Base-by-base conservation (phyloP, 2,797 vertebrate genomes). In the Girardinus metallicus region DNA sequence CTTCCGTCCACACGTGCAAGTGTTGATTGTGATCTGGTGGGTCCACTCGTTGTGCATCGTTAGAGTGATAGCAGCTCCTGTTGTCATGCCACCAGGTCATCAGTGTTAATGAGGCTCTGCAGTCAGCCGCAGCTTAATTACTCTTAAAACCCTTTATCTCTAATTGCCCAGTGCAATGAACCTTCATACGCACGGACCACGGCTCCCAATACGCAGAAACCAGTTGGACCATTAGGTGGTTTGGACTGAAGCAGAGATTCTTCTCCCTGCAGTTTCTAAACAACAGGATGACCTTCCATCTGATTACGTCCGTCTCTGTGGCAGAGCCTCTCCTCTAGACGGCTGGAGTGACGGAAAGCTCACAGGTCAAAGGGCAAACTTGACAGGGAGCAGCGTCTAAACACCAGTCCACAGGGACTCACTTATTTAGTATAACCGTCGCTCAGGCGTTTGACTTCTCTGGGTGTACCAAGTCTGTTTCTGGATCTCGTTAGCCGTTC, bases 341-440 rank as follows among this genome's bases (percentile, higher is more conserved):
- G 84, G 80, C 89, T 82, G 89, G 80, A 89, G 85, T 93, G 93
- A 94, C 87, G 86, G 91, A 94, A 87, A 83, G 92, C 89, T 86
- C 78, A 84, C 76, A 87, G 93, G 93, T 94, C 86, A 89, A 80
- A 87, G 93, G 93, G 89, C 93, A 88, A 89, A 85, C 93, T 93
- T 91, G 88, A 88, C 88, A 91, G 92, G 90, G 90, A 86, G 91
- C 88, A 80, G 83, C 77, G 87, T 74, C 79, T 75, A 78, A 88
- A 77, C 85, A 86, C 72, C 75, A 70, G 60, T 85, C 82, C 82
- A 73, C 79, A 62, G 79, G 76, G 86, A 43, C 81, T 86, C 92
- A 92, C 88, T 83, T 9, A 77, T 85, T 92, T 92, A 91, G 91
- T 92, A 85, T 83, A 91, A 91, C 84, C 81, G 86, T 75, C 78